Conservation (phyloP, 2,113 vertebrate species). For the Helogale parvula region DNA sequence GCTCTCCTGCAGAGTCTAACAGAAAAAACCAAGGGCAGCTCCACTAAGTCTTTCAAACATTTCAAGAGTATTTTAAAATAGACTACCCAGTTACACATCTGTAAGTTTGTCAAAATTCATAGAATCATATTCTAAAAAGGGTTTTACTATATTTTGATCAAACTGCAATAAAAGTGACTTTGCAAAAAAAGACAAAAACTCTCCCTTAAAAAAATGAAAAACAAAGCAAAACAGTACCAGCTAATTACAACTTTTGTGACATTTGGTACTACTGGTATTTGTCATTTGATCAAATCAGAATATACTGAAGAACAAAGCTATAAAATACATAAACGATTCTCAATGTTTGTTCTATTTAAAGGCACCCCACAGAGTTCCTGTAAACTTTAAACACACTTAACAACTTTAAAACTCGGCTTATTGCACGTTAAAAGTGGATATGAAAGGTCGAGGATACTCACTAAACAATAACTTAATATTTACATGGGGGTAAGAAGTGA, state of each 20-base stretch:
- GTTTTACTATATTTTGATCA: background rate
- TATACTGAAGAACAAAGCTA: slow-evolving; percentile 29
- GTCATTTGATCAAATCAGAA: background rate
- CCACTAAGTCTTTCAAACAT: background rate
- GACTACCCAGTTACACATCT: background rate
- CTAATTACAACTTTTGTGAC: background rate
- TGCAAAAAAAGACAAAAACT: background rate
- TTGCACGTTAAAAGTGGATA: background rate
- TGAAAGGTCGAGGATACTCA: background rate
- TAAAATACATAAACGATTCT: background rate
- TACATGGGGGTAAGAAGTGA: background rate
- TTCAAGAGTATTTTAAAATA: background rate
- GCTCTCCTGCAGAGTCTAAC: slow-evolving; percentile 88
- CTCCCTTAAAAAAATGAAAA: background rate
- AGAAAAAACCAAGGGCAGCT: slow-evolving; percentile 49
- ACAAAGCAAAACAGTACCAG: background rate
- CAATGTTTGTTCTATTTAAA: background rate
- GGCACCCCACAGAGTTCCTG: background rate
- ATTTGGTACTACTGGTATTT: background rate
- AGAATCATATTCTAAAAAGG: background rate
- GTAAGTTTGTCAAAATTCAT: background rate
- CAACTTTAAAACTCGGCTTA: slow-evolving; percentile 4
- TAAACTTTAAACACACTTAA: background rate
- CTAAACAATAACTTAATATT: background rate
- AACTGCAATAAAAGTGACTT: background rate